Evolutionary conservation across 92 coral and sea anemone species (phyloP).

Genomic region (Diadumene lineata): DNA sequence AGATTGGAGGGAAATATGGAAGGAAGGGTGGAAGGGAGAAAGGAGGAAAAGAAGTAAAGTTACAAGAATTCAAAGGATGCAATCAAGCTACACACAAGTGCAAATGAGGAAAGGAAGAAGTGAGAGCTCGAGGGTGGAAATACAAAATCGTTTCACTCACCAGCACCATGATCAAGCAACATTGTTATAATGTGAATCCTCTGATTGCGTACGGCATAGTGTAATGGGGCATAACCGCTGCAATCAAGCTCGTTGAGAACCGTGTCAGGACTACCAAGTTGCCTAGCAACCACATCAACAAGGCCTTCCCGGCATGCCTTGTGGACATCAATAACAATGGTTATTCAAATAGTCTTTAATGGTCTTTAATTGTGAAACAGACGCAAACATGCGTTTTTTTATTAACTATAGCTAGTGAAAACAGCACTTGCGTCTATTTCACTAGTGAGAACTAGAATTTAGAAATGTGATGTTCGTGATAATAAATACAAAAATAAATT

Average conservation of each 20-base stretch:
- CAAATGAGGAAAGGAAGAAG: background rate
- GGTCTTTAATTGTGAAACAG: no score
- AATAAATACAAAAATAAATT: no score
- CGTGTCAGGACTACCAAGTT: slow-evolving; percentile 22
- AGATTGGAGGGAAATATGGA: background rate
- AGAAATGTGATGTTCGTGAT: no score
- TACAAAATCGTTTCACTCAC: slow-evolving; percentile 16
- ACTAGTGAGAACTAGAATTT: no score
- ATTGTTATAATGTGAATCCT: slow-evolving; percentile 49
- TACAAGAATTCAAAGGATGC: no score
- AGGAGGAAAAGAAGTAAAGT: no score
- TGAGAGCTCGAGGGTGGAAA: background rate
- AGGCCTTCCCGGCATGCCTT: slow-evolving; percentile 83
- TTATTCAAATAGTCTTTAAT: no score
- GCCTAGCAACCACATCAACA: slow-evolving; percentile 39
- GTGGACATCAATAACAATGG: background rate
- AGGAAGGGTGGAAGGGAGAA: background rate
- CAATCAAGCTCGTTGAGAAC: slow-evolving; percentile 45
- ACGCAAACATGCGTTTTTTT: no score
- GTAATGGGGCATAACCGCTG: slow-evolving; percentile 77
- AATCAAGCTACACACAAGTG: no score
- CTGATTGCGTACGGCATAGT: slow-evolving; percentile 80
- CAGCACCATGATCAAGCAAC: slow-evolving; percentile 67
- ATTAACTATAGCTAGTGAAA: no score
- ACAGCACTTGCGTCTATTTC: no score